A percentile compares a stretch with the other conserved stretches of the same genome.
These are phyloP conservation scores for Bombus vancouverensis DNA, from an alignment of 1,140 invertebrate genomes.

Conservation along the genomic window DNA sequence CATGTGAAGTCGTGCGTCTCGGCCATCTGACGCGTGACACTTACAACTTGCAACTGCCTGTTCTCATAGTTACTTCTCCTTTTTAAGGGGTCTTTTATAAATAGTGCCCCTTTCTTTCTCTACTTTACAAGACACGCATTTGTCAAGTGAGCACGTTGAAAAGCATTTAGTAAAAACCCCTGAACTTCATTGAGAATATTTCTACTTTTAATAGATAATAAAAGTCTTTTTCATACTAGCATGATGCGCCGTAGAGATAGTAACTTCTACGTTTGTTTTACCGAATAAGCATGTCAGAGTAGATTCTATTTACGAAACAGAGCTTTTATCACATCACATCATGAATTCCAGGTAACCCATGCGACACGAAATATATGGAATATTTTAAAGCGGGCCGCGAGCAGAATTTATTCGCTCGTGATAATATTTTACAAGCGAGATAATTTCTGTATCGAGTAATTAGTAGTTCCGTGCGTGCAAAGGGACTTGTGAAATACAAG, in stretches of 20 bases:
- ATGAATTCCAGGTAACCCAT: background rate
- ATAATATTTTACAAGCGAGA: constrained; percentile 13
- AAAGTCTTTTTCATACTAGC: too few relatives aligned
- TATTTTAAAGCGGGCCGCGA: background rate
- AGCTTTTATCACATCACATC: background rate
- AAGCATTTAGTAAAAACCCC: too few relatives aligned
- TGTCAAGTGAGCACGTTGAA: background rate
- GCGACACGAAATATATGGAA: background rate
- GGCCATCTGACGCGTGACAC: constrained; percentile 22
- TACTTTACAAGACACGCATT: background rate
- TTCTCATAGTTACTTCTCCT: background rate
- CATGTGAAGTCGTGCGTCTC: background rate
- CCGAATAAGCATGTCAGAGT: background rate
- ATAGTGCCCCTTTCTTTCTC: background rate
- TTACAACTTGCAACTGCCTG: constrained; percentile 1
- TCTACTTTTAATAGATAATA: too few relatives aligned
- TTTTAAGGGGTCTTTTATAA: background rate
- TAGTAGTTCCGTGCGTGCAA: constrained; percentile 1
- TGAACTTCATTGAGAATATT: too few relatives aligned
- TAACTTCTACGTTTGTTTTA: background rate
- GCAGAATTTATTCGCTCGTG: constrained; percentile 18
- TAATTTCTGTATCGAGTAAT: constrained; percentile 17
- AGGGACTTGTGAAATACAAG: background rate
- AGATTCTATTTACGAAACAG: background rate
- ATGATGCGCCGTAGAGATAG: too few relatives aligned